Evolutionary conservation across 2,113 vertebrate genomes (phyloP), one percentile per base, ranked within the genome.

Genomic region (Xenopus laevis): DNA sequence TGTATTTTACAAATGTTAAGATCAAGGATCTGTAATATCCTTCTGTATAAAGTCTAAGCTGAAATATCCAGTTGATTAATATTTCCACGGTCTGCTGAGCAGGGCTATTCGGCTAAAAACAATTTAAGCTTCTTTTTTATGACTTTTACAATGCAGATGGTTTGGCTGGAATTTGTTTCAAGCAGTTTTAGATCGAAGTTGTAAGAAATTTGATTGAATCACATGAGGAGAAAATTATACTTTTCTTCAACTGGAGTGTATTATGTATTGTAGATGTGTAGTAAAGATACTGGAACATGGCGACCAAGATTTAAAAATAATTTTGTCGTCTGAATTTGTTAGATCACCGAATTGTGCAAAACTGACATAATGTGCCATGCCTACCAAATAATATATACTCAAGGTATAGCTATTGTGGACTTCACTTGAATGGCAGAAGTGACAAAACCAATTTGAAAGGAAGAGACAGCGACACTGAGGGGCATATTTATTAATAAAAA

Each of bases 91-190:
- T 52, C 46, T 63, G 70, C 59, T 72, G 70, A 63, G 70, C 70
- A 64, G 53, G 60, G 60, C 60, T 72, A 72, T 72, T 64, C 50
- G 21, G 70, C 60, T 72, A 52, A 72, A 71, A 71, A 71, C 60
- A 72, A 63, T 63, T 63, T 72, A 63, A 63, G 70, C 47, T 72
- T 72, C 60, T 64, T 64, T 27, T 53, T 52, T 63, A 72, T 63
- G 59, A 52, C 45, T 64, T 45, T 63, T 72, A 64, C 21, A 72
- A 63, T 72, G 58, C 70, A 63, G 70, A 64, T 72, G 59, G 23
- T 72, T n/a, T 64, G 18, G n/a, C 20, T 47, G 47, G 63, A 72
- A 72, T 72, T 50, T 72, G 63, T 72, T 72, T 62, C 46, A 71
- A 20, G 62, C 15, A 45, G 44, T 46, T 47, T n/a, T 47, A 71